phyloP scores from a whole-genome alignment of 2,113 vertebrate species.

The Pygoscelis adeliae region DNA sequence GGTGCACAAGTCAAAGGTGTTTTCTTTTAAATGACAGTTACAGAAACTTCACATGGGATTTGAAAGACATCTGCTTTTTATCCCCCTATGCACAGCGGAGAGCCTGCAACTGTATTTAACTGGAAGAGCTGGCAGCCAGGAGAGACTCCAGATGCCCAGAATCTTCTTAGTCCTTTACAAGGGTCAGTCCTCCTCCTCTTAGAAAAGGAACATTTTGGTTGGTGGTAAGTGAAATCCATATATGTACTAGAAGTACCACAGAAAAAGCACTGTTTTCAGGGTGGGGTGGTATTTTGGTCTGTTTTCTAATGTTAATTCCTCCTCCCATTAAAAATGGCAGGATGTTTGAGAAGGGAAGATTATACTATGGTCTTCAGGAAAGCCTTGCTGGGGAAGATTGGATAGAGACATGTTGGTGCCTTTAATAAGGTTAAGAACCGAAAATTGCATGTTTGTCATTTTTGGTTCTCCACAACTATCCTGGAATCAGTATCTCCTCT shows the following conservation, averaged over 20 bases:
- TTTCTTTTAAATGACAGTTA: slow-evolving; percentile 29
- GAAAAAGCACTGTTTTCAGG: neutral
- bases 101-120: slow-evolving; percentile 5
- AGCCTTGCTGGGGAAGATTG: neutral
- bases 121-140: neutral
- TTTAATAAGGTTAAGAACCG: neutral
- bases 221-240: neutral
- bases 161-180: neutral
- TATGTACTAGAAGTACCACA: neutral
- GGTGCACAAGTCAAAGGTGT: neutral
- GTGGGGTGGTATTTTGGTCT: neutral
- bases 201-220: neutral
- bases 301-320: neutral
- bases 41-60: neutral
- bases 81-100: neutral
- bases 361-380: neutral
- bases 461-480: neutral
- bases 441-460: neutral
- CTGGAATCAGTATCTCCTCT: neutral
- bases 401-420: neutral
- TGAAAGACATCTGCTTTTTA: slow-evolving; percentile 30
- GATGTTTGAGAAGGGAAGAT: neutral
- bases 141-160: neutral
- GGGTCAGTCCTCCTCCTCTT: neutral
- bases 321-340: neutral